Evolutionary conservation across 2,797 vertebrate genomes (phyloP), one percentile per base, ranked within the genome.

Genomic region (Coccyzus lansbergi): DNA sequence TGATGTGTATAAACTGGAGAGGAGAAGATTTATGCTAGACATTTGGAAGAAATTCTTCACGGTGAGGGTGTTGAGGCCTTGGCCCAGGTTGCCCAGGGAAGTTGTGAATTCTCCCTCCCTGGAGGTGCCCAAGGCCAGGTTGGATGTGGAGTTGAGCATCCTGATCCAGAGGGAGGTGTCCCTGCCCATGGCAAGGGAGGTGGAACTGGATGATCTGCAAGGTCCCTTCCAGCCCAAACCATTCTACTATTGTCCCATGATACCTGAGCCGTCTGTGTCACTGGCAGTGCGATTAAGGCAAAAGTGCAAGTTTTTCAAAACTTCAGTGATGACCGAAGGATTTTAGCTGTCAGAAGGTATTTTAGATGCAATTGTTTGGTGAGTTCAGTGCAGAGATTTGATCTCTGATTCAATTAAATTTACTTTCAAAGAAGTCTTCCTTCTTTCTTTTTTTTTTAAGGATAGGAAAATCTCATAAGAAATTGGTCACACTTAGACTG

Each of bases 341-440:
- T 51, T 56, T 84, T 2, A 19, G 64, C 49, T 76, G 76, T 93
- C 3, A 2, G 51, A 44, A 65, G 15, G 65, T 14, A n/a, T 87
- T 67, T 65, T 55, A 33, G 48, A 6, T 2, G 25, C 34, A 81
- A 7, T 29, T 21, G 55, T 56, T 20, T 26, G 36, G 68, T 55
- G 81, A 79, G 70, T 82, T 95, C 62, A 86, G 76, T 88, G 70
- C 52, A 76, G 60, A 75, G 42, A 48, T 83, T 78, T 80, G 75
- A 48, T 74, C 70, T 85, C 76, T 34, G 65, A 59, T 81, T 40
- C 56, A 16, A 83, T 68, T 69, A 72, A 15, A 33, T 51, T 56
- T 80, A 46, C 59, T 70, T 55, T 67, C 51, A 52, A 88, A 91
- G 68, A 90, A 63, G n/a, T 28, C 48, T 62, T 49, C 29, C 9